These are phyloP conservation scores for Eciton burchellii DNA, from an alignment of 1,140 invertebrate genomes.

Conservation along the genomic window DNA sequence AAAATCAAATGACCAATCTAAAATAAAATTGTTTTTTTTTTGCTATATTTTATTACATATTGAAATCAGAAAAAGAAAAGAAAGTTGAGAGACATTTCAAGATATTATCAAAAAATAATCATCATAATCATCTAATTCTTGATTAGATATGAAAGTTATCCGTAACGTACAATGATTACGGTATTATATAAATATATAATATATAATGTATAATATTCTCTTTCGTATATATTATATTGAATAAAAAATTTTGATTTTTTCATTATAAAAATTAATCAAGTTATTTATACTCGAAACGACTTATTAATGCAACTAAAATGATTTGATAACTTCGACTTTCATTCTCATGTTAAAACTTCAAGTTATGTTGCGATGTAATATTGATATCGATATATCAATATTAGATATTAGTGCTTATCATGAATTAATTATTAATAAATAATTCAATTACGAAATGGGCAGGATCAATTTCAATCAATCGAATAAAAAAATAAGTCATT, in stretches of 20 bases:
- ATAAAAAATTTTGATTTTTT: too few species aligned
- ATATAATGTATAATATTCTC: too few species aligned
- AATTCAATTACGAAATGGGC: conserved; percentile 14
- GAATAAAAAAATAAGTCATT: not conserved
- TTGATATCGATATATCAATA: not conserved
- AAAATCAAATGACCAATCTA: too few species aligned
- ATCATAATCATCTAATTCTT: conserved; percentile 13
- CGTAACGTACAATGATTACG: not conserved
- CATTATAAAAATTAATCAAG: too few species aligned
- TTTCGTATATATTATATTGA: too few species aligned
- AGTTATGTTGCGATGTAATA: not conserved
- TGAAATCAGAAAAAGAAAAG: not conserved
- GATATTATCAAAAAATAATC: not conserved
- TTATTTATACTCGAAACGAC: too few species aligned
- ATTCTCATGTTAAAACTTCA: not conserved
- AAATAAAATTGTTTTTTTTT: conserved; percentile 1
- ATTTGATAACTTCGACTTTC: not conserved
- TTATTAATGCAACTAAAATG: too few species aligned
- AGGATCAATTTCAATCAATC: not conserved
- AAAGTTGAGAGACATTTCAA: conserved; percentile 1
- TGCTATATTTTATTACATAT: not conserved
- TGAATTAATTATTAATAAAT: not conserved
- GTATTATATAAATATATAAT: not conserved
- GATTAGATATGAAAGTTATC: not conserved
- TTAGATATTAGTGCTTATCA: not conserved